These are phyloP conservation scores for Euclidia mi DNA, from an alignment of 2,888 invertebrate species.

Conservation along the genomic window DNA sequence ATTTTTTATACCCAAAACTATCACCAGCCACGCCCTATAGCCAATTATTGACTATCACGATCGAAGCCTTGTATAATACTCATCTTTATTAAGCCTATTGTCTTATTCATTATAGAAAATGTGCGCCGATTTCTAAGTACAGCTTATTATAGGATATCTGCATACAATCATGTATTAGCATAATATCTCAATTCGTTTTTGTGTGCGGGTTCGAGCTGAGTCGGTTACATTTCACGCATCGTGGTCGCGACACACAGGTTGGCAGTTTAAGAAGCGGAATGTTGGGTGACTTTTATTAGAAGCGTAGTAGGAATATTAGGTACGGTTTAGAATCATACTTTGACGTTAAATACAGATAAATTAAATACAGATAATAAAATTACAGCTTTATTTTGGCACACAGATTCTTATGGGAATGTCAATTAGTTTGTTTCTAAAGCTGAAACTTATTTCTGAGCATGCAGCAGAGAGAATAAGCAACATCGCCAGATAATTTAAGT, in stretches of 20 bases:
- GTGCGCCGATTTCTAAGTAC: conserved; percentile 78
- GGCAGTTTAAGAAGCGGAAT: conserved; percentile 18
- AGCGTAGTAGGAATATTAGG: too few species aligned
- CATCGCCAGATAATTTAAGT: too few species aligned
- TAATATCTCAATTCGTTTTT: conserved; percentile 89
- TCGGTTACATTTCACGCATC: conserved; percentile 59
- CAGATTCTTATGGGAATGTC: too few species aligned
- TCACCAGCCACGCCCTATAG: conserved; percentile 36
- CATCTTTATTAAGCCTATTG: conserved; percentile 87
- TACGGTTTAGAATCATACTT: too few species aligned
- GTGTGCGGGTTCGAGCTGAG: conserved; percentile 68
- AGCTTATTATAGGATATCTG: conserved; percentile 86
- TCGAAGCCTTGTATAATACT: conserved; percentile 74
- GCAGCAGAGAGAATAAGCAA: too few species aligned
- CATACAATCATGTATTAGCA: conserved; percentile 89
- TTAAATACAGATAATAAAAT: too few species aligned
- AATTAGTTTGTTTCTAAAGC: too few species aligned
- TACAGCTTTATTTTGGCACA: too few species aligned
- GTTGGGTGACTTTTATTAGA: background rate
- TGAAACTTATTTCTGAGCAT: too few species aligned
- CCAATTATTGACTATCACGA: conserved; percentile 69
- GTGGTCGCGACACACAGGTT: conserved; percentile 40
- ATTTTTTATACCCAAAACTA: conserved; percentile 34
- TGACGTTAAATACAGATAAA: too few species aligned
- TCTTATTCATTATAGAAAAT: conserved; percentile 87